Base-by-base conservation (phyloP, 2,888 invertebrate species). In the Pedicia rivosa region DNA sequence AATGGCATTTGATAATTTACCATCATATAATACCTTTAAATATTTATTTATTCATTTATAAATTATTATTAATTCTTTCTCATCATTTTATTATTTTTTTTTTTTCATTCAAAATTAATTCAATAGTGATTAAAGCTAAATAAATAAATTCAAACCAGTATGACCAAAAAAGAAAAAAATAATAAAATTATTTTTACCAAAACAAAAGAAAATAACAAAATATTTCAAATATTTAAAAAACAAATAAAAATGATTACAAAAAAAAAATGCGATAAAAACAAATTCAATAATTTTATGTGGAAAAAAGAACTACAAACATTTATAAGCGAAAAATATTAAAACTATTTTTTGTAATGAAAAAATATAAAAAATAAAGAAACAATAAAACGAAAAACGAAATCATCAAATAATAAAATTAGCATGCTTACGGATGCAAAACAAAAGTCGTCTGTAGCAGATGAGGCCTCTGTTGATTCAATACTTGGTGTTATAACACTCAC, bases 1-100 rank as follows among this genome's bases (percentile, higher is more conserved):
- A 59, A 99, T 88, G 47, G 87, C 88, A 52, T 79, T 84, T 43
- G 95, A 92, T 56, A 98, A 68, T 65, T 94, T 94, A 44, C 95
- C 97, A 65, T 98, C 98, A 66, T 98, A 98, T 49, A 98, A 71
- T 46, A 95, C 91, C 91, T 94, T 41, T 43, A 38, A 37, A 31
- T 10, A 16, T 5, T 5, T 24, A 7, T 24, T 24, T 5, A 24
- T 24, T 24, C 10, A 24, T 24, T 24, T 24, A 10, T 5, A 10
- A 4, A 24, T 24, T 7, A 5, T 10, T 10, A 24, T 30, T 5
- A 16, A 9, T 16, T 9, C 14, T 20, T 37, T 14, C n/a, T 24
- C 5, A 22, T 16, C 9, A 6, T 13, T 34, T 6, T 12, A n/a
- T 15, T 15, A 14, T 15, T 22, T 19, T 22, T 34, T 12, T 25